phyloP scores from a whole-genome alignment of 2,113 vertebrate genomes.

The Pachycephala philippinensis region DNA sequence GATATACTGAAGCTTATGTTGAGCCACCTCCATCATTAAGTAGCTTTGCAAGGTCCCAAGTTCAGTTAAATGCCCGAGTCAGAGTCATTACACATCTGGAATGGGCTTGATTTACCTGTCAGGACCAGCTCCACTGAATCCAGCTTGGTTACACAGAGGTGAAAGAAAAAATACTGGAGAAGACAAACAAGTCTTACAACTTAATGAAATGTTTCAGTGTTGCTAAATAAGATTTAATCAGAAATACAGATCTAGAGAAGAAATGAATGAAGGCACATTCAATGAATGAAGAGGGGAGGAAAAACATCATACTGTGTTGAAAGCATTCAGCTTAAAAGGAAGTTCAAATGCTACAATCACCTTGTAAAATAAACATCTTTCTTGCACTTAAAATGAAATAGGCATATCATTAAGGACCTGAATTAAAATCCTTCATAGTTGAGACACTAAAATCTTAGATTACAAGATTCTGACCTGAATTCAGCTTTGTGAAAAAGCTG shows the following conservation, averaged over 20 bases:
- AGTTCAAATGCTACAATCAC: not conserved
- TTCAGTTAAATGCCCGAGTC: not conserved
- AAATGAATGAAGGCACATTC: not conserved
- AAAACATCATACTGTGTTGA: not conserved
- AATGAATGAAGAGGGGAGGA: not conserved
- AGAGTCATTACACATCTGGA: not conserved
- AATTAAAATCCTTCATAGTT: not conserved
- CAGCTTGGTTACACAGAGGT: not conserved
- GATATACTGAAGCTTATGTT: not conserved
- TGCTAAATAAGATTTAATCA: conserved; percentile 14
- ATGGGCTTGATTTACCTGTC: conserved; percentile 18
- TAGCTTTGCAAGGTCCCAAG: not conserved
- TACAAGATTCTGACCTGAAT: not conserved
- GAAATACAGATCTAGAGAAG: not conserved
- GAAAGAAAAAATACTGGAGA: not conserved
- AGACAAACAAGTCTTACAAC: conserved; percentile 20
- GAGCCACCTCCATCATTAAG: conserved; percentile 10
- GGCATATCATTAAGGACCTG: not conserved
- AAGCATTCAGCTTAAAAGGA: not conserved
- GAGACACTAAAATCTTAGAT: not conserved
- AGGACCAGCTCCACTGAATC: conserved; percentile 16
- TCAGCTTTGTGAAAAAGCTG: not conserved
- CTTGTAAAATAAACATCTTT: not conserved
- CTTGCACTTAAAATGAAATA: not conserved
- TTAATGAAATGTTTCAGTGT: not conserved